phyloP scores from a whole-genome alignment of 2,888 invertebrate species.

The Luffia ferchaultella region DNA sequence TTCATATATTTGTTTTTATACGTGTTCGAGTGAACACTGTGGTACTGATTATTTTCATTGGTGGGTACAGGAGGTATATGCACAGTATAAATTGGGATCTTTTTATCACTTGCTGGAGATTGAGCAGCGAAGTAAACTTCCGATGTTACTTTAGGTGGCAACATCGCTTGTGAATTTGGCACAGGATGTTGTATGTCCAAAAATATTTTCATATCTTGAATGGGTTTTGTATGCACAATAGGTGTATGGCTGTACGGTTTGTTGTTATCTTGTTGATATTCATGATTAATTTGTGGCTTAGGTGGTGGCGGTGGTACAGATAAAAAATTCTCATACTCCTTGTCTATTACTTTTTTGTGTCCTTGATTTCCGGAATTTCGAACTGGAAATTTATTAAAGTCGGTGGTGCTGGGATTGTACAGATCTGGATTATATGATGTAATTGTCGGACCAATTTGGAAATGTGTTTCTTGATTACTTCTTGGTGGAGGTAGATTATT shows the following conservation, averaged over 20 bases:
- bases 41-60: constrained; percentile 24
- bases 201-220: constrained; percentile 55
- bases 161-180: constrained; percentile 31
- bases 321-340: constrained; percentile 55
- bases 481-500: constrained; percentile 48
- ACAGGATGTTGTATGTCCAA: constrained; percentile 53
- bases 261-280: constrained; percentile 34
- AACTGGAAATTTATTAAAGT: constrained; percentile 29
- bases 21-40: constrained; percentile 4
- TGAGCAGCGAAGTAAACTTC: constrained; percentile 59
- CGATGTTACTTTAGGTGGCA: constrained; percentile 54
- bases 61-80: constrained; percentile 35
- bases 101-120: constrained; percentile 34
- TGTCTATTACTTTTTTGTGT: constrained; percentile 44
- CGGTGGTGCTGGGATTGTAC: constrained; percentile 33
- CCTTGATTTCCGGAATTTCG: constrained; percentile 32
- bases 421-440: constrained; percentile 47
- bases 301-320: constrained; percentile 54
- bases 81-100: constrained; percentile 46
- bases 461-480: constrained; percentile 53
- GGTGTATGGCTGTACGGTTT: constrained; percentile 45
- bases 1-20: background rate
- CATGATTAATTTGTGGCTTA: constrained; percentile 37
- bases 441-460: constrained; percentile 53
- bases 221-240: constrained; percentile 45